phyloP scores from a whole-genome alignment of 2,113 vertebrate genomes.

The Dryoscopus gambensis region DNA sequence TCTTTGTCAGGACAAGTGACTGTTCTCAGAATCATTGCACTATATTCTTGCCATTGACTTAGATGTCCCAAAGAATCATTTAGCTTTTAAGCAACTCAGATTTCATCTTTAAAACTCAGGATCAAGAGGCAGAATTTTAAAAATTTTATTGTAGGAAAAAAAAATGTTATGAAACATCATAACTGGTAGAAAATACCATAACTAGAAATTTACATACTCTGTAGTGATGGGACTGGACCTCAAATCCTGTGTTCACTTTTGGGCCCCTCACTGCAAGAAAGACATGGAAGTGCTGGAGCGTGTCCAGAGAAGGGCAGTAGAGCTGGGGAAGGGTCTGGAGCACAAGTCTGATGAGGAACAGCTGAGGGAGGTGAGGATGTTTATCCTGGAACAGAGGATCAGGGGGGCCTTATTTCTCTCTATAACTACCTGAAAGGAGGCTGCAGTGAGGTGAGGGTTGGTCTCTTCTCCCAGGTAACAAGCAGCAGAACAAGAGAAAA shows the following conservation, averaged over 20 bases:
- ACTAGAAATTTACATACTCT: not conserved
- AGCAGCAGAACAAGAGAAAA: not conserved
- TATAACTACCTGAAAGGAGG: not conserved
- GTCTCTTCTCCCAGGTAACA: not conserved
- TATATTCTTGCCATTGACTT: not conserved
- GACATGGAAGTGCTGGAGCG: rapidly evolving
- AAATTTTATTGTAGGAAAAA: not conserved
- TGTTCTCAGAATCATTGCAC: not conserved
- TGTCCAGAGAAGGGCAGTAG: rapidly evolving
- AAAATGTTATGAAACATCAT: not conserved
- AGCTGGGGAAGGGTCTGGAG: not conserved
- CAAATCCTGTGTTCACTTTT: rapidly evolving
- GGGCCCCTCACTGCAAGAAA: rapidly evolving
- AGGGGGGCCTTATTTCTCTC: rapidly evolving
- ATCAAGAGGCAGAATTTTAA: not conserved
- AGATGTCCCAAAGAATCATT: not conserved
- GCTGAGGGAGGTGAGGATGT: not conserved
- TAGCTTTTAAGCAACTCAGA: not conserved
- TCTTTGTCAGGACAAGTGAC: not conserved
- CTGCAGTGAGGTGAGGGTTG: rapidly evolving
- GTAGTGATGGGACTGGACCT: not conserved
- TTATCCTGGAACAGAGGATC: not conserved
- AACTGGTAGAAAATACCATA: not conserved
- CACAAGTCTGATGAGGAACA: rapidly evolving
- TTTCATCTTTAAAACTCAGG: not conserved